These are phyloP conservation scores for Rhinolophus sinicus DNA, from an alignment of 2,113 vertebrate species.

Conservation along the genomic window DNA sequence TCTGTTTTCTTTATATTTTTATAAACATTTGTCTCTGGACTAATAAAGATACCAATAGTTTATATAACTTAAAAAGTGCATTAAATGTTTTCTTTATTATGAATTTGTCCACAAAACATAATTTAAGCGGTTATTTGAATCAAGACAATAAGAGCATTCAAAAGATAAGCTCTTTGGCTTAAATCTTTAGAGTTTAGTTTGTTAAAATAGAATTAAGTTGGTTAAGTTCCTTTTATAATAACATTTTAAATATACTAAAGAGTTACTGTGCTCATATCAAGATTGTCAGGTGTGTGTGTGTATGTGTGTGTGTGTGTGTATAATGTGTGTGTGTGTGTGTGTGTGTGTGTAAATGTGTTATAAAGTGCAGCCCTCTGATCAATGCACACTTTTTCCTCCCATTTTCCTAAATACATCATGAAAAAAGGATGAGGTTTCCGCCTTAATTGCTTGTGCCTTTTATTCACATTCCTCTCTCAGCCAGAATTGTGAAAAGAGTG, in stretches of 20 bases:
- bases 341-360: constrained; percentile 37
- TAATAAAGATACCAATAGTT: constrained; percentile 12
- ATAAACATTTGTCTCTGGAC: constrained; percentile 42
- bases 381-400: constrained; percentile 81
- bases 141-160: constrained; percentile 42
- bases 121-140: constrained; percentile 23
- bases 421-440: constrained; percentile 91
- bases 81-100: constrained; percentile 20
- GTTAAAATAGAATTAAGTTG: constrained; percentile 76
- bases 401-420: constrained; percentile 89
- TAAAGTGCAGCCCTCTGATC: constrained; percentile 86
- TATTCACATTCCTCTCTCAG: constrained; percentile 90
- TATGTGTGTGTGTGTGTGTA: not conserved
- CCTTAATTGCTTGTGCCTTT: constrained; percentile 93
- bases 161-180: constrained; percentile 58
- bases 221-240: constrained; percentile 80
- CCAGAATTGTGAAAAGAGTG: constrained; percentile 92
- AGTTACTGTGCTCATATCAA: constrained; percentile 77
- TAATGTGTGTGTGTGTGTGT: not conserved
- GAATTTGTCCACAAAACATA: not conserved
- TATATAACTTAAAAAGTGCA: not conserved
- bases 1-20: constrained; percentile 13
- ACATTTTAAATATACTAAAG: constrained; percentile 76
- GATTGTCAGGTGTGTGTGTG: constrained; percentile 66
- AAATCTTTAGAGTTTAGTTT: constrained; percentile 72